Conservation (phyloP, 2,888 invertebrate genomes). For the Nomada goodeniana region DNA sequence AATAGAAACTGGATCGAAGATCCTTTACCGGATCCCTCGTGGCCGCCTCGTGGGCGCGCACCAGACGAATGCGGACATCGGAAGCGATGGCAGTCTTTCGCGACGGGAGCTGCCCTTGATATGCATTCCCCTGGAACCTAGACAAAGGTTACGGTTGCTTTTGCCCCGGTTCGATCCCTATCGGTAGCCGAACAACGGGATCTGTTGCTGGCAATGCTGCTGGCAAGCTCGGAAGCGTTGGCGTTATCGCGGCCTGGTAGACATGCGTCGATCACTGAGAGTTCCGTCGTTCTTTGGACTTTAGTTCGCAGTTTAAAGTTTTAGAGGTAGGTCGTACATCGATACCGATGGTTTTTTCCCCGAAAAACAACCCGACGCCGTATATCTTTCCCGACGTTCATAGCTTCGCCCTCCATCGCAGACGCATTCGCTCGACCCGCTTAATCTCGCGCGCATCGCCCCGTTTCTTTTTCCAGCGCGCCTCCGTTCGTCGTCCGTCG, state of each 20-base stretch:
- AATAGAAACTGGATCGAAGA: slow-evolving; percentile 52
- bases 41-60: slow-evolving; percentile 59
- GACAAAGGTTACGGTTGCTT: slow-evolving; percentile 57
- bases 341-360: slow-evolving; percentile 66
- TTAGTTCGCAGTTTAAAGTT: slow-evolving; percentile 15
- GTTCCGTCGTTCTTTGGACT: slow-evolving; percentile 55
- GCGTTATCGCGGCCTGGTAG: slow-evolving; percentile 51
- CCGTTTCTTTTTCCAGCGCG: slow-evolving; percentile 61
- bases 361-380: slow-evolving; percentile 63
- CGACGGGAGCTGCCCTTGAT: slow-evolving; percentile 47
- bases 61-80: slow-evolving; percentile 44
- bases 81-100: slow-evolving; percentile 17
- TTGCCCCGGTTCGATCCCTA: slow-evolving; percentile 62
- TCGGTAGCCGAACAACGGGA: slow-evolving; percentile 50
- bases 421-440: slow-evolving; percentile 64
- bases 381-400: slow-evolving; percentile 65
- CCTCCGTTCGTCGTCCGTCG: slow-evolving; percentile 19
- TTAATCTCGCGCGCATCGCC: slow-evolving; percentile 68
- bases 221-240: slow-evolving; percentile 42
- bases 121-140: slow-evolving; percentile 43
- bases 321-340: slow-evolving; percentile 50
- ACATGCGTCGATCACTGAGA: too few species aligned
- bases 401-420: slow-evolving; percentile 46
- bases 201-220: slow-evolving; percentile 29
- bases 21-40: slow-evolving; percentile 55